phyloP scores from a whole-genome alignment of 2,888 invertebrate species.

The Selenia dentaria region DNA sequence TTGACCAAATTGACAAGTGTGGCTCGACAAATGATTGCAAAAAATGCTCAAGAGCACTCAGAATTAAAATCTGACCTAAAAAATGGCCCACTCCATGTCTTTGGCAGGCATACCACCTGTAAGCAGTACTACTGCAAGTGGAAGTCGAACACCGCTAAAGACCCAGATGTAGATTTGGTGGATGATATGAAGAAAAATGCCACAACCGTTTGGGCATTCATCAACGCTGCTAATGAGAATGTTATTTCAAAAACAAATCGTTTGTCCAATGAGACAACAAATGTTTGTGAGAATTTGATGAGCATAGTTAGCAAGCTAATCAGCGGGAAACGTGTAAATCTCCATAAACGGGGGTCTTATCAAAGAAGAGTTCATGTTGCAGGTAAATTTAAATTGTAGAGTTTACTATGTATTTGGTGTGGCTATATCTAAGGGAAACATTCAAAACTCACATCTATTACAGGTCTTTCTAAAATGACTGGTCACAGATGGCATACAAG shows the following conservation, averaged over 20 bases:
- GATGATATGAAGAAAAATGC: neutral
- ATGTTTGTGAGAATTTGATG: neutral
- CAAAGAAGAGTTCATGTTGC: neutral
- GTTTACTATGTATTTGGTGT: too few species aligned
- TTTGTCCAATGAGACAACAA: slow-evolving; percentile 2
- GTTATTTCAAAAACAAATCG: neutral
- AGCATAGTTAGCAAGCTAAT: neutral
- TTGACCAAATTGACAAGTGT: slow-evolving; percentile 4
- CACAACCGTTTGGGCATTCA: neutral
- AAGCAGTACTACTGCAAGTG: neutral
- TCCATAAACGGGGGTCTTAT: slow-evolving; percentile 1
- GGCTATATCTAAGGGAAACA: too few species aligned
- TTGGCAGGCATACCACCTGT: neutral
- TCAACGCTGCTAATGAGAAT: neutral
- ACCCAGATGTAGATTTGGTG: neutral
- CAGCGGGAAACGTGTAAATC: neutral
- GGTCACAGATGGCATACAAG: too few species aligned
- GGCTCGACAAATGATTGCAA: slow-evolving; percentile 2
- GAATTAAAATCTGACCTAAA: slow-evolving; percentile 1
- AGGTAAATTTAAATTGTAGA: neutral
- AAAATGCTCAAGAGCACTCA: neutral
- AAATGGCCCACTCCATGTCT: slow-evolving; percentile 9
- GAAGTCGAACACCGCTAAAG: neutral
- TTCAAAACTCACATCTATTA: too few species aligned
- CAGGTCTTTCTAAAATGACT: too few species aligned